phyloP scores from a whole-genome alignment of 2,797 vertebrate genomes.

The Prunella strophiata region DNA sequence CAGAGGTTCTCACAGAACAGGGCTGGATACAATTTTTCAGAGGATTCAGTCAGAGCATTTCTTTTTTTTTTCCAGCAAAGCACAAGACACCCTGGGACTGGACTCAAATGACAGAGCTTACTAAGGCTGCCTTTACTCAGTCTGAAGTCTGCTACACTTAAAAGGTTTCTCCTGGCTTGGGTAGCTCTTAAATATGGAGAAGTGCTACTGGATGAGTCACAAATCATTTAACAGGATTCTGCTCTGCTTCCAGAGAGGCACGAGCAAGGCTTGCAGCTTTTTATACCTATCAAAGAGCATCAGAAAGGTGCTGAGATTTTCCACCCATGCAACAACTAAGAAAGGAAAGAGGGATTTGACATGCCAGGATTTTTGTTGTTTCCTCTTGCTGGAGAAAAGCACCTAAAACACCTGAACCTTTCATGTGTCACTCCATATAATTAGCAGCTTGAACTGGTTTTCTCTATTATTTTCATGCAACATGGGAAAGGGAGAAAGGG shows the following conservation, averaged over 20 bases:
- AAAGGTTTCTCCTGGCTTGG: background rate
- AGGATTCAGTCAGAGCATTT: background rate
- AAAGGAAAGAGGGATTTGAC: background rate
- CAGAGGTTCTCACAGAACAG: background rate
- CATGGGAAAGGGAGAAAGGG: background rate
- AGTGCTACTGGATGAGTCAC: conserved; percentile 4
- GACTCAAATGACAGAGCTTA: background rate
- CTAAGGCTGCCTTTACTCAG: background rate
- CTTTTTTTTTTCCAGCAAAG: background rate
- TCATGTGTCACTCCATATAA: background rate
- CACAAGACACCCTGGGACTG: background rate
- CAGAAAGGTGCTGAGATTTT: background rate
- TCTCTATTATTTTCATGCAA: background rate
- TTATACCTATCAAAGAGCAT: background rate
- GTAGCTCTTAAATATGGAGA: background rate
- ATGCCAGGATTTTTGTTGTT: background rate
- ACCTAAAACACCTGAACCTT: background rate
- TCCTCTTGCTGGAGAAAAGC: background rate
- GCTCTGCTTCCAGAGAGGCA: background rate
- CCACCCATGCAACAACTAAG: background rate
- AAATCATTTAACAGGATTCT: conserved; percentile 7
- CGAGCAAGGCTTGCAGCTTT: background rate
- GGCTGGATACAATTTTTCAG: background rate
- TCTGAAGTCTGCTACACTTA: background rate
- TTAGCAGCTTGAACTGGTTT: background rate